phyloP scores from a whole-genome alignment of 1,140 invertebrate species.

The Ctenoplectra terminalis region DNA sequence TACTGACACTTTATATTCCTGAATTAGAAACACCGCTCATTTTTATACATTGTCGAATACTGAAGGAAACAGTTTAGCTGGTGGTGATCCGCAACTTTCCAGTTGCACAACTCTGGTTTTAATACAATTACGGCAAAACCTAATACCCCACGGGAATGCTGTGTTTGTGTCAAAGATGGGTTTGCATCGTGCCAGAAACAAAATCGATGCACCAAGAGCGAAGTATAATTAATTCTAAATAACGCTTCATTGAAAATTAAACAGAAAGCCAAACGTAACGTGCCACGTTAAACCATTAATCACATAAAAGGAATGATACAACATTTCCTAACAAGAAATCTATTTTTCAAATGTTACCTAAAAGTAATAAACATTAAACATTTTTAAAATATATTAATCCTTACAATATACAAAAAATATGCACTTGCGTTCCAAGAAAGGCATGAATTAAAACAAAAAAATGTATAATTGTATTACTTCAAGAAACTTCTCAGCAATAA shows the following conservation, averaged over 20 bases:
- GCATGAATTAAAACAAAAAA: no score
- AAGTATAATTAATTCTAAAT: constrained; percentile 34
- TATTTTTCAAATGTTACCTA: no score
- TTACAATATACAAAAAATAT: no score
- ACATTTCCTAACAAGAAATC: no score
- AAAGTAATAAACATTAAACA: no score
- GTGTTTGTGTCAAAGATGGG: constrained; percentile 54
- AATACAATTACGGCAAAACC: constrained; percentile 69
- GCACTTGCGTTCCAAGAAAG: no score
- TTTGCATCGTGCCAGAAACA: constrained; percentile 38
- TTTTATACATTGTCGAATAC: constrained; percentile 53
- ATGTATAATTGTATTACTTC: no score
- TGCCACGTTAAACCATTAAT: background rate
- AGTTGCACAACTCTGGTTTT: constrained; percentile 61
- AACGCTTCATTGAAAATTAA: background rate
- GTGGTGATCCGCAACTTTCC: constrained; percentile 65
- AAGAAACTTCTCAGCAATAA: no score
- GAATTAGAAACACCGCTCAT: background rate
- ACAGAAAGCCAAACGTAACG: background rate
- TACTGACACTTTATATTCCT: no score
- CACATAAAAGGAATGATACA: background rate
- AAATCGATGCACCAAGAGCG: constrained; percentile 34
- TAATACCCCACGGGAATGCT: constrained; percentile 64
- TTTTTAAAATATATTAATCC: no score
- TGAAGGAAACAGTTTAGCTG: constrained; percentile 48